Percentiles rank a stretch among this genome's conserved stretches.
phyloP scores from a whole-genome alignment of 2,888 invertebrate species.

The Troides helena region DNA sequence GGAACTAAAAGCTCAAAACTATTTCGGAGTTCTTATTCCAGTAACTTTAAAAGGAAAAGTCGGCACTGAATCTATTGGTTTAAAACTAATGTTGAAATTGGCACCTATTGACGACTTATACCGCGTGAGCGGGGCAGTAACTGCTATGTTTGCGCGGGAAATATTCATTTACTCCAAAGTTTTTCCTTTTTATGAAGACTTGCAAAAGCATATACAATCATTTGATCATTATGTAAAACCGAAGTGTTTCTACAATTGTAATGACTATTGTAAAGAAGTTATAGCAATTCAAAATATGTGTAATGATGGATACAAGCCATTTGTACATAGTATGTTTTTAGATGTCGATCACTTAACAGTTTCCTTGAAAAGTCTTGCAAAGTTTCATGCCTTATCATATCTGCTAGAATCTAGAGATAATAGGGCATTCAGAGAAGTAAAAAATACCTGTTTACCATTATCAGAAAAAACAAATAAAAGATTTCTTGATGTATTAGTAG shows the following conservation, averaged over 20 bases:
- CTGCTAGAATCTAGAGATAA: slow-evolving; percentile 46
- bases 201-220: slow-evolving; percentile 41
- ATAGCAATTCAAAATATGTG: slow-evolving; percentile 65
- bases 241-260: slow-evolving; percentile 52
- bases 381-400: slow-evolving; percentile 65
- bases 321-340: slow-evolving; percentile 48
- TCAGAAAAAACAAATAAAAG: slow-evolving; percentile 52
- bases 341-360: slow-evolving; percentile 55
- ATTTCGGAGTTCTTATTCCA: slow-evolving; percentile 66
- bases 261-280: slow-evolving; percentile 59
- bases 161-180: slow-evolving; percentile 60
- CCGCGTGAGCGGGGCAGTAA: slow-evolving; percentile 66
- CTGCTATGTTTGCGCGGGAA: slow-evolving; percentile 61
- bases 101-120: slow-evolving; percentile 66
- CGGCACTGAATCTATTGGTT: slow-evolving; percentile 35
- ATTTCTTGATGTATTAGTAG: slow-evolving; percentile 56
- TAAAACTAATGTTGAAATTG: slow-evolving; percentile 61
- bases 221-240: slow-evolving; percentile 48
- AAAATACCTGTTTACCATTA: slow-evolving; percentile 54
- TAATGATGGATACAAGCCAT: slow-evolving; percentile 52
- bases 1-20: slow-evolving; percentile 63
- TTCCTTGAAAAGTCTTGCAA: slow-evolving; percentile 57
- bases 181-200: slow-evolving; percentile 46
- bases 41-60: slow-evolving; percentile 47
- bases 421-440: slow-evolving; percentile 46